A percentile compares a stretch with the other conserved stretches of the same genome.
Conservation (phyloP, 2,888 invertebrate species). For the Cistogaster globosa region DNA sequence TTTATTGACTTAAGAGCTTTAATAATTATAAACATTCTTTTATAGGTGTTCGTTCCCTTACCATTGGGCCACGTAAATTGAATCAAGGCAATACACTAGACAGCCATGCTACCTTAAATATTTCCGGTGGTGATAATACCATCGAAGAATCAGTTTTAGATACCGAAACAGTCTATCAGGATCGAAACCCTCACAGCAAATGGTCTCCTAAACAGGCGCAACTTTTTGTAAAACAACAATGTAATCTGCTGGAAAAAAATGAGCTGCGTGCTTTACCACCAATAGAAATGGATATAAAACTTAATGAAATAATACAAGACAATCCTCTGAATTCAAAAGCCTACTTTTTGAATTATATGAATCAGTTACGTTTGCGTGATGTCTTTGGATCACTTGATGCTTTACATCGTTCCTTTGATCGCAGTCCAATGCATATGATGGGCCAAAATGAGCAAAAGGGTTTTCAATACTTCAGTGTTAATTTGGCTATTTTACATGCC, state of each 20-base stretch:
- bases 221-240: conserved; percentile 93
- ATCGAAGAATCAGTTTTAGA: conserved; percentile 73
- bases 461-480: conserved; percentile 94
- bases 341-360: conserved; percentile 95
- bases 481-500: conserved; percentile 93
- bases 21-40: neutral
- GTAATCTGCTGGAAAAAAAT: conserved; percentile 90
- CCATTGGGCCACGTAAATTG: conserved; percentile 75
- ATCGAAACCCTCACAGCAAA: conserved; percentile 84
- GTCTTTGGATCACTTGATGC: conserved; percentile 85
- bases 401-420: conserved; percentile 87
- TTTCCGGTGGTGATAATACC: conserved; percentile 62
- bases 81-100: conserved; percentile 25
- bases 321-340: conserved; percentile 81
- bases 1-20: neutral
- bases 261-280: conserved; percentile 91
- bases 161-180: conserved; percentile 74
- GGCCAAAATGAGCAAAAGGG: conserved; percentile 89
- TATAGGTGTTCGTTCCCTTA: conserved; percentile 77
- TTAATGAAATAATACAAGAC: conserved; percentile 82
- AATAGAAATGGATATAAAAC: conserved; percentile 87
- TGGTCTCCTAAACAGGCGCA: conserved; percentile 96
- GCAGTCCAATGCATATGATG: conserved; percentile 88
- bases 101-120: conserved; percentile 54
- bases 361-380: conserved; percentile 93